Base-by-base conservation (phyloP, 2,797 vertebrate species). In the Pristis pectinata region DNA sequence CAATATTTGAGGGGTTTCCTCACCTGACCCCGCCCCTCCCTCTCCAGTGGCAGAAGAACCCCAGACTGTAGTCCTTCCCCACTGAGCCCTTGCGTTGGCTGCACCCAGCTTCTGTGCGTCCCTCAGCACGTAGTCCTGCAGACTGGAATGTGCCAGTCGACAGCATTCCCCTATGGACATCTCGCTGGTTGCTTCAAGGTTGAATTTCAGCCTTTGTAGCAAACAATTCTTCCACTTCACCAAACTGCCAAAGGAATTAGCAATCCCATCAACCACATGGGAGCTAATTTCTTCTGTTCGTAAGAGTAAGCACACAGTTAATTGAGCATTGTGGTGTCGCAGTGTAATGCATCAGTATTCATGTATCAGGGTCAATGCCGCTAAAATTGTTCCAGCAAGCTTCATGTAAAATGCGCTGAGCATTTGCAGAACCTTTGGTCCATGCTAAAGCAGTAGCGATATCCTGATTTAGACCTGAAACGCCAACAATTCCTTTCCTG, bases 261-360 rank as follows among this genome's bases (percentile, higher is more conserved):
- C 6, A 61, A 34, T 2, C 56, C 56, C 85, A 89, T 89, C 85
- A 89, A 89, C 3, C 30, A 64, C 85, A 89, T n/a, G 56, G 56
- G 59, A n/a, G 85, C 85, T 89, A 59, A 89, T 89, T 87, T 89
- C 85, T 34, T 89, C 85, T 61, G 85, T 61, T 59, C 85, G 34
- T 19, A 61, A 61, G 56, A 56, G 15, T 59, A n/a, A 61, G 56
- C 17, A 34, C 53, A 61, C 85, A 61, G 56, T 61, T 89, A 89
- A 61, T 59, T 61, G 53, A 64, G 83, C 53, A 87, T 34, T 34
- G 83, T 53, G 27, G 53, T 87, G 49, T 19, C 1, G 56, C 61
- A 64, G 61, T 61, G n/a, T 37, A n/a, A 6, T 89, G 56, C 34
- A 89, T 64, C n/a, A 64, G 15, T 64, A 59, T 59, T 64, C 64